Base-by-base conservation (phyloP, 2,113 vertebrate species). In the Sphaerodactylus townsendi region DNA sequence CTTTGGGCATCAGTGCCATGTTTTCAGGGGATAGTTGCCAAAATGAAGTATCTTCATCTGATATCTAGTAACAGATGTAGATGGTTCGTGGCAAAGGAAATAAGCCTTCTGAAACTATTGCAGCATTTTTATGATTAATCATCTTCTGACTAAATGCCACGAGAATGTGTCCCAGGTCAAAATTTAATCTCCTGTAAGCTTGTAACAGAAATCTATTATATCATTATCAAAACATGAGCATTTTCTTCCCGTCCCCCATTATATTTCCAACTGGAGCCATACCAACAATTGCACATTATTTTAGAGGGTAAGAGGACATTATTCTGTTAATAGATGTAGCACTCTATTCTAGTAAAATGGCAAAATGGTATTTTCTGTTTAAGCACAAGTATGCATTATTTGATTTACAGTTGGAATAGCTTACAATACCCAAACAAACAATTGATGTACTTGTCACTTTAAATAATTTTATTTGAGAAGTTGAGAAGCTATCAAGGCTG, bases 181-280 rank as follows among this genome's bases (percentile, higher is more conserved):
- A 33, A 75, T 88, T 84, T 91, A 8, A 87, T 85, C 76, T 46
- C 11, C 1, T 74, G 65, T 25, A 23, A 85, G 85, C 53, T 37
- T 88, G 71, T 79, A 72, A 87, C 82, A 86, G 65, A 89, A 83
- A 19, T 64, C 92, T 87, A 90, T 94, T 92, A 93, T 88, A 88
- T 89, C 88, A 79, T 86, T 93, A 78, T 87, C 87, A 88, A 88
- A 79, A 86, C 92, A 93, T 85, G 89, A 93, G 87, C 53, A 56
- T 56, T 17, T 25, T 90, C 85, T 90, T 77, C 79, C 78, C 93
- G 90, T 9, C 25, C 21, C 53, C 53, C 19, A 79, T 90, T 92
- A 73, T 0, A 7, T 71, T 77, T 50, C 68, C 59, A 74, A 39
- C 41, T 66, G 28, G 72, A 78, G 68, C 35, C 21, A 50, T 77